Base-by-base conservation (phyloP, 2,797 vertebrate genomes). In the Melanotaenia trifasciata region DNA sequence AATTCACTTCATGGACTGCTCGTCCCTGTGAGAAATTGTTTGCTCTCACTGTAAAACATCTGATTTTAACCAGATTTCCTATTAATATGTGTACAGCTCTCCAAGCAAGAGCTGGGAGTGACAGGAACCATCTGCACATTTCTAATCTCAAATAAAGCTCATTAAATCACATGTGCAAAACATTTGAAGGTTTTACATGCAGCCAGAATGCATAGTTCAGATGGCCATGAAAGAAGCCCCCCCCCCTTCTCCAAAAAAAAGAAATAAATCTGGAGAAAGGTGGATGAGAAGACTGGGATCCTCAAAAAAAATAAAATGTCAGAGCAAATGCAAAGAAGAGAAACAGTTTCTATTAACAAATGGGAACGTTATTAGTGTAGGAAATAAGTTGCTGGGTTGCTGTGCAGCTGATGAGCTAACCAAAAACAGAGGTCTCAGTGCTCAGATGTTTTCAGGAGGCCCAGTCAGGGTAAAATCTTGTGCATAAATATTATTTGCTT, bases 131-230 rank as follows among this genome's bases (percentile, higher is more conserved):
- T 57, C 74, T 71, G 81, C 77, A 89, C 65, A 64, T 73, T 84
- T 83, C 24, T 84, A 75, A 91, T 87, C 81, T 91, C 85, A 93
- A 81, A 90, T 84, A 86, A 86, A 85, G 77, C 83, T 86, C 3
- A 50, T 90, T 43, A 75, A 83, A 50, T 82, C 53, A 78, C 73
- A 76, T 84, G 90, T 90, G 89, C 87, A 78, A 87, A 85, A 73
- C 71, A 61, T 75, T 60, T 67, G 45, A 82, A 67, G 62, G 10
- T 38, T 35, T 4, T 58, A 4, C 78, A 81, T 26, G 22, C 67
- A 79, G 59, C 72, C 64, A 74, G 54, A 86, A 83, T 91, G 90
- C 91, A 92, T 91, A 90, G 90, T 85, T 91, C 65, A 86, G 60
- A 83, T 0, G 65, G 82, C 84, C 76, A 18, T 47, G 62, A 35